phyloP scores from a whole-genome alignment of 2,888 invertebrate genomes.

The Creontiades dilutus region DNA sequence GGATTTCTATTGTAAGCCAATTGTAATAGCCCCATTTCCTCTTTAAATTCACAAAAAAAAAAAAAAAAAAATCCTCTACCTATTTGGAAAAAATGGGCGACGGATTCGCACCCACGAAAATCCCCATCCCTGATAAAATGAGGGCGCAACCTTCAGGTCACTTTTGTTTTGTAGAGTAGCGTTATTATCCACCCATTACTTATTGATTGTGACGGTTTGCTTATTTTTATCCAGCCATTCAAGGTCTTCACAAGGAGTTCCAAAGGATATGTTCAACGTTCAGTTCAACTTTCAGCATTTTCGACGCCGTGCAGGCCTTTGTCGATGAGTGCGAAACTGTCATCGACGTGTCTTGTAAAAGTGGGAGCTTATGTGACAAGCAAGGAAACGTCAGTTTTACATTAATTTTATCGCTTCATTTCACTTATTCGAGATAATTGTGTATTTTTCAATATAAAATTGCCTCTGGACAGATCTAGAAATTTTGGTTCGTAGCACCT shows the following conservation, averaged over 20 bases:
- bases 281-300: constrained; percentile 79
- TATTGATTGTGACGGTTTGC: neutral
- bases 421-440: constrained; percentile 40
- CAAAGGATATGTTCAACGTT: constrained; percentile 75
- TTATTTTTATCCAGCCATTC: constrained; percentile 3
- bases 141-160: too few relatives aligned
- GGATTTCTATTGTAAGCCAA: too few relatives aligned
- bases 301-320: constrained; percentile 83
- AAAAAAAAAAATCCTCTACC: too few relatives aligned
- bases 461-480: too few relatives aligned
- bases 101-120: too few relatives aligned
- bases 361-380: constrained; percentile 80
- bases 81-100: too few relatives aligned
- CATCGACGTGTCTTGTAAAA: constrained; percentile 81
- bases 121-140: too few relatives aligned
- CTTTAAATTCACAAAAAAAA: too few relatives aligned
- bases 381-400: constrained; percentile 62
- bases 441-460: too few relatives aligned
- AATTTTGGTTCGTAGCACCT: too few relatives aligned
- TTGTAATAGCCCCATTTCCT: too few relatives aligned
- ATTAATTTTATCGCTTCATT: neutral
- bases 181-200: neutral
- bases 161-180: neutral
- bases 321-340: constrained; percentile 83
- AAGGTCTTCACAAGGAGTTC: constrained; percentile 74